A percentile compares a stretch with the other conserved stretches of the same genome.
These are phyloP conservation scores for Gisinianus flammeolus DNA, from an alignment of 2,888 invertebrate genomes.

Conservation along the genomic window DNA sequence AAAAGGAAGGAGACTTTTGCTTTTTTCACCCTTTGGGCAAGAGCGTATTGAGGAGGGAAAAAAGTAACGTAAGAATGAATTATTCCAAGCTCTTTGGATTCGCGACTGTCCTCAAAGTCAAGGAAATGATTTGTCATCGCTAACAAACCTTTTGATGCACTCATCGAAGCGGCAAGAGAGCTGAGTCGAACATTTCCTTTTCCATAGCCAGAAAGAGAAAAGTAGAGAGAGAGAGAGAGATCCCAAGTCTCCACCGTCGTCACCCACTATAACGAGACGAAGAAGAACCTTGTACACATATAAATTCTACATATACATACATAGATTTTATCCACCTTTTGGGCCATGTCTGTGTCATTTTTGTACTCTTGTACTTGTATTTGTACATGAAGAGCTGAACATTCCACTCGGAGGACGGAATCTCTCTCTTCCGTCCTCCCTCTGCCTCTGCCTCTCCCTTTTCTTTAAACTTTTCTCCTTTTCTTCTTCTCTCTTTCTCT, in stretches of 20 bases:
- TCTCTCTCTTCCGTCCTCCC: not conserved
- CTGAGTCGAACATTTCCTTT: constrained; percentile 50
- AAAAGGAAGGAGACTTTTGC: not conserved
- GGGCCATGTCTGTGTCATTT: too few species aligned
- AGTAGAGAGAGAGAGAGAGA: constrained; percentile 25
- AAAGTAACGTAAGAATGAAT: constrained; percentile 28
- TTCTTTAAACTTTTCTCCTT: not conserved
- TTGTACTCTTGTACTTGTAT: too few species aligned
- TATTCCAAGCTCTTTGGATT: constrained; percentile 31
- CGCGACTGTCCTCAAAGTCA: constrained; percentile 48
- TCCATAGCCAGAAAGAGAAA: not conserved
- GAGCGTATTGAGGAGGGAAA: too few species aligned
- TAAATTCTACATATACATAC: not conserved
- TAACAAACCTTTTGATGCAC: constrained; percentile 50
- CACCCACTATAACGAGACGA: not conserved
- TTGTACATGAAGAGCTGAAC: too few species aligned
- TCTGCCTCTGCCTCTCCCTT: not conserved
- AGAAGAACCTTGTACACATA: not conserved
- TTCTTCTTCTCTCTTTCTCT: not conserved
- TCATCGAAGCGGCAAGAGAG: constrained; percentile 51
- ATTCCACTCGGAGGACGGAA: too few species aligned
- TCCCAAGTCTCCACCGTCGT: not conserved
- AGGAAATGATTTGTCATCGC: constrained; percentile 58
- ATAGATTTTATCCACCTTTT: too few species aligned
- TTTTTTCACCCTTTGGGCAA: too few species aligned